A percentile compares a stretch with the other conserved stretches of the same genome.
These are phyloP conservation scores for Dolichotis patagonum DNA, from an alignment of 2,113 vertebrate genomes.

Conservation along the genomic window DNA sequence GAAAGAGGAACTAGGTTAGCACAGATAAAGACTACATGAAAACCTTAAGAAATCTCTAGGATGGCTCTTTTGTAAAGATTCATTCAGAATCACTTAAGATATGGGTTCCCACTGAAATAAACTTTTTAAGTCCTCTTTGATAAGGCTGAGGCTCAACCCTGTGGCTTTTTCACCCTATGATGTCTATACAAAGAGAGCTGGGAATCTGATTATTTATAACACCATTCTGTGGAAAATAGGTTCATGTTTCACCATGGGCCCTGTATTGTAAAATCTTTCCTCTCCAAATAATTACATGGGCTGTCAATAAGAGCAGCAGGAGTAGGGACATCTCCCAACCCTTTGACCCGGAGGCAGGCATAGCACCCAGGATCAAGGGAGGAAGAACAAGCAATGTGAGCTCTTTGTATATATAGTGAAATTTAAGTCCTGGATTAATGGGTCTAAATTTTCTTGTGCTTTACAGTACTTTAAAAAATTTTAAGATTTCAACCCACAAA, in stretches of 20 bases:
- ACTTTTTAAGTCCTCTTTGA: not conserved
- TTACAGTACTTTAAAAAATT: constrained; percentile 19
- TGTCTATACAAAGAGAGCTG: not conserved
- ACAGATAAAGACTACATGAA: not conserved
- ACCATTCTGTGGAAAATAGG: not conserved
- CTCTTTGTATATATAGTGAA: not conserved
- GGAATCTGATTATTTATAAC: not conserved
- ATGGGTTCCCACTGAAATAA: constrained; percentile 34
- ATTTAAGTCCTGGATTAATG: not conserved
- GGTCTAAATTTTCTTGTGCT: not conserved
- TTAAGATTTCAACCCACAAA: not conserved
- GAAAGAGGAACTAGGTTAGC: not conserved
- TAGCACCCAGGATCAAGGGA: not conserved
- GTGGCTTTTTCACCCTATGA: not conserved
- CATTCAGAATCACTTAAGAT: not conserved
- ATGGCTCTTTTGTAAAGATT: not conserved
- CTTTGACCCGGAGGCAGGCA: not conserved
- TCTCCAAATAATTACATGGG: not conserved
- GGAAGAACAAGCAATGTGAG: not conserved
- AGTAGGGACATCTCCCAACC: not conserved
- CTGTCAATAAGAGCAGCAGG: not conserved
- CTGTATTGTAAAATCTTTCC: not conserved
- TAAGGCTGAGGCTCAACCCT: not conserved
- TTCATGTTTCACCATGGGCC: not conserved
- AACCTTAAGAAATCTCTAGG: not conserved